Percentiles rank a stretch among this genome's conserved stretches.
Evolutionary conservation across 2,113 vertebrate genomes (phyloP).

Genomic region (Garra rufa): DNA sequence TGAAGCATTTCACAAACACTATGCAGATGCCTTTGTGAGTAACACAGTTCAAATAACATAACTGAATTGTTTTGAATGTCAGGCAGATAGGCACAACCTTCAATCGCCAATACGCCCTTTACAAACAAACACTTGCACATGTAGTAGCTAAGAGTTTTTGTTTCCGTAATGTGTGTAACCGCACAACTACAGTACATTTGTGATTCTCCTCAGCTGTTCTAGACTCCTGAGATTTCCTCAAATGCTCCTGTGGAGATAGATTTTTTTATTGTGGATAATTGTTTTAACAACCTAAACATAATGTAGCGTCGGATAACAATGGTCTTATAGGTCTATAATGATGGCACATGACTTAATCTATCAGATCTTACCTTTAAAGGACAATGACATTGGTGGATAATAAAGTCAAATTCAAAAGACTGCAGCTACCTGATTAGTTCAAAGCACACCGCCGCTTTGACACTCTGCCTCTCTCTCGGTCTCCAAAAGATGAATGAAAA

Average conservation of each 20-base stretch:
- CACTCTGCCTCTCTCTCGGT: constrained; percentile 23
- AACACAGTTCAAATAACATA: constrained; percentile 35
- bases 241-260: constrained; percentile 30
- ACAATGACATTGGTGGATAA: constrained; percentile 54
- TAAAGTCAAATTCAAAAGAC: constrained; percentile 66
- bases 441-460: constrained; percentile 51
- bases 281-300: constrained; percentile 60
- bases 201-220: background rate
- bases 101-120: background rate
- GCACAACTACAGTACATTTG: background rate
- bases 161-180: background rate
- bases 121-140: background rate
- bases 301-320: constrained; percentile 56
- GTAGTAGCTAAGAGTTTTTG: background rate
- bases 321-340: constrained; percentile 56
- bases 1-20: background rate
- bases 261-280: constrained; percentile 62
- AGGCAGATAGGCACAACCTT: constrained; percentile 28
- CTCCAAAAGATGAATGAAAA: constrained; percentile 31
- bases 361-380: constrained; percentile 54
- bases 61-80: background rate
- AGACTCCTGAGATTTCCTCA: constrained; percentile 8
- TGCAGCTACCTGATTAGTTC: constrained; percentile 65
- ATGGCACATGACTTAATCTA: constrained; percentile 49
- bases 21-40: background rate